phyloP scores from a whole-genome alignment of 2,797 vertebrate genomes.

The Triplophysa yarkandensis region DNA sequence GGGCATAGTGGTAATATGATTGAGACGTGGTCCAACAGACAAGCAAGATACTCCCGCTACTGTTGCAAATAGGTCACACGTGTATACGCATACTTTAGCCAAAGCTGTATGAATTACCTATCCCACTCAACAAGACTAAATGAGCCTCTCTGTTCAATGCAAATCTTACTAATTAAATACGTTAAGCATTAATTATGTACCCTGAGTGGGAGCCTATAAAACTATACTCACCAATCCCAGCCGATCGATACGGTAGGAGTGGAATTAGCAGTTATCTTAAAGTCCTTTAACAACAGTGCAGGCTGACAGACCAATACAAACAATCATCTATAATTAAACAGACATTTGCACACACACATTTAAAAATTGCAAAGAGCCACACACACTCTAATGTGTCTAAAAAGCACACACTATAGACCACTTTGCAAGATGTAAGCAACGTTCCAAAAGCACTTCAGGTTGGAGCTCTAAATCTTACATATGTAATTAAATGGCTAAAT shows the following conservation, averaged over 20 bases:
- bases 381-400: background rate
- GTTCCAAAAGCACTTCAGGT: too few relatives aligned
- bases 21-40: background rate
- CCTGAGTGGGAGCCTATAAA: constrained; percentile 69
- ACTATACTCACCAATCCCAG: constrained; percentile 64
- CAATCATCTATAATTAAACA: constrained; percentile 73
- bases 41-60: background rate
- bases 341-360: constrained; percentile 34
- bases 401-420: background rate
- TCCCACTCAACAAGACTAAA: constrained; percentile 61
- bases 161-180: constrained; percentile 81
- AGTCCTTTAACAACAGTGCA: constrained; percentile 71
- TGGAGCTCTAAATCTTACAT: too few relatives aligned
- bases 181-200: constrained; percentile 77
- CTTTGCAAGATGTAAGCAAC: too few relatives aligned
- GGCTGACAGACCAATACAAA: constrained; percentile 73
- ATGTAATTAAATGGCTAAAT: too few relatives aligned
- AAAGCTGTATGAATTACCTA: constrained; percentile 36
- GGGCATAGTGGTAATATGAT: background rate
- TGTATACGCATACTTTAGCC: constrained; percentile 3
- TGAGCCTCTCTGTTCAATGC: constrained; percentile 70
- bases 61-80: constrained; percentile 5
- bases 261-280: constrained; percentile 80
- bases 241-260: constrained; percentile 72
- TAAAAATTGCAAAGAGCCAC: too few relatives aligned